Evolutionary conservation across 1,140 invertebrate species (phyloP).

Genomic region (Drosophila teissieri): DNA sequence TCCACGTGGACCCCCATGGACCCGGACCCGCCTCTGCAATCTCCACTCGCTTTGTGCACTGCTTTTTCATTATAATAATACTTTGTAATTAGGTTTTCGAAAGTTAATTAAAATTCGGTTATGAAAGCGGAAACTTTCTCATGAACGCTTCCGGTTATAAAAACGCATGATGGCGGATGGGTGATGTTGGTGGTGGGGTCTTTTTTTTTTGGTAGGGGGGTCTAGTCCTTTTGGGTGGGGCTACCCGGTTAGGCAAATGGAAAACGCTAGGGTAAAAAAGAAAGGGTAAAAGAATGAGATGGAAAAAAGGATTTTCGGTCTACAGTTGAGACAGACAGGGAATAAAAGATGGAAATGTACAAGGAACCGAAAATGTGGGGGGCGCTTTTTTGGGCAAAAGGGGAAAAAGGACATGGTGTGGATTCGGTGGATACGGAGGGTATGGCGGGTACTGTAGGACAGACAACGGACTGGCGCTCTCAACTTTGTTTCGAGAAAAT

Average conservation of each 20-base stretch:
- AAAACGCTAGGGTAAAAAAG: conserved; percentile 27
- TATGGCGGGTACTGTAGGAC: neutral
- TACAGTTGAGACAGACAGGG: conserved; percentile 49
- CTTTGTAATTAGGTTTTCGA: conserved; percentile 85
- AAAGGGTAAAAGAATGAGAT: conserved; percentile 14
- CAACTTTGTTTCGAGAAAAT: conserved; percentile 82
- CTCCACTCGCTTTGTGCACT: conserved; percentile 75
- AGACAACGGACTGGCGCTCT: conserved; percentile 35
- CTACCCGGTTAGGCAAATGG: conserved; percentile 58
- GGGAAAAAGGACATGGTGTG: conserved; percentile 16
- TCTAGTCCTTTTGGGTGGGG: conserved; percentile 10
- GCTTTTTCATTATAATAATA: conserved; percentile 85
- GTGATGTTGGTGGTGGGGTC: neutral
- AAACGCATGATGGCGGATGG: conserved; percentile 65
- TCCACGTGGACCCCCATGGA: conserved; percentile 34
- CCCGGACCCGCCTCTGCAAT: conserved; percentile 8
- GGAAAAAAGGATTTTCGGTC: conserved; percentile 57
- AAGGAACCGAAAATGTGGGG: conserved; percentile 7
- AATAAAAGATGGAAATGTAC: conserved; percentile 51
- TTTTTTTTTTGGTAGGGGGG: conserved; percentile 17
- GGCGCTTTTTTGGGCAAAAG: conserved; percentile 9
- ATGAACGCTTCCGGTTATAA: conserved; percentile 84
- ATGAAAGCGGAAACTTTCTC: conserved; percentile 85
- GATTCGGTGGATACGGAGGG: no score
- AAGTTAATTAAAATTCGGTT: conserved; percentile 85